These are phyloP conservation scores for Rousettus leschenaultii DNA, from an alignment of 2,113 vertebrate genomes.

Conservation along the genomic window DNA sequence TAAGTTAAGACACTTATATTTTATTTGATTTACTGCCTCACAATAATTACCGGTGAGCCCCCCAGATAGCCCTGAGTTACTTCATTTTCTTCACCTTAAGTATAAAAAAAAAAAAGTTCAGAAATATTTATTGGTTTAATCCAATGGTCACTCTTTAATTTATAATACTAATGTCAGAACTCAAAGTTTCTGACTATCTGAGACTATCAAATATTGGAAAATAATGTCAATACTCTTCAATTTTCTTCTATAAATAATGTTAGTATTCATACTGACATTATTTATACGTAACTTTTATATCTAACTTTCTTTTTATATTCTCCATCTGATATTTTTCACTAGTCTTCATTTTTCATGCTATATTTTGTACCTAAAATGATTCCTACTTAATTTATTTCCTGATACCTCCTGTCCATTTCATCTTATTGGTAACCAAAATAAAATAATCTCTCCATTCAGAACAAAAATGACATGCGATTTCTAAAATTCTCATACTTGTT, in stretches of 20 bases:
- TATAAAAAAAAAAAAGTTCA: constrained; percentile 41
- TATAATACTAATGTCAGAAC: constrained; percentile 8
- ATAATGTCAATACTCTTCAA: background rate
- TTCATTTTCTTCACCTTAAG: constrained; percentile 16
- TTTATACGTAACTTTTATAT: background rate
- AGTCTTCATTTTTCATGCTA: background rate
- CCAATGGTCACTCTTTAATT: background rate
- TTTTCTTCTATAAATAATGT: background rate
- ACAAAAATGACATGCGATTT: background rate
- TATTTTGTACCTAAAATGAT: background rate
- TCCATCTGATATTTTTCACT: background rate
- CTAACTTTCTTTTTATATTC: background rate
- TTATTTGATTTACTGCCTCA: constrained; percentile 38
- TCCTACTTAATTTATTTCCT: background rate
- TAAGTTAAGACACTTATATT: constrained; percentile 7
- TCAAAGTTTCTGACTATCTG: background rate
- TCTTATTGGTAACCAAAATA: background rate
- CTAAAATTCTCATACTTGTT: background rate
- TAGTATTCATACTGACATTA: background rate
- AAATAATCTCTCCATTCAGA: constrained; percentile 29
- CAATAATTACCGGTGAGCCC: constrained; percentile 12
- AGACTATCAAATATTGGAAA: background rate
- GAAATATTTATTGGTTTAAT: background rate
- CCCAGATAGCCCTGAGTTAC: background rate
- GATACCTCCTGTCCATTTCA: background rate